phyloP scores from a whole-genome alignment of 2,888 invertebrate species.

The Micoletzkya japonica region DNA sequence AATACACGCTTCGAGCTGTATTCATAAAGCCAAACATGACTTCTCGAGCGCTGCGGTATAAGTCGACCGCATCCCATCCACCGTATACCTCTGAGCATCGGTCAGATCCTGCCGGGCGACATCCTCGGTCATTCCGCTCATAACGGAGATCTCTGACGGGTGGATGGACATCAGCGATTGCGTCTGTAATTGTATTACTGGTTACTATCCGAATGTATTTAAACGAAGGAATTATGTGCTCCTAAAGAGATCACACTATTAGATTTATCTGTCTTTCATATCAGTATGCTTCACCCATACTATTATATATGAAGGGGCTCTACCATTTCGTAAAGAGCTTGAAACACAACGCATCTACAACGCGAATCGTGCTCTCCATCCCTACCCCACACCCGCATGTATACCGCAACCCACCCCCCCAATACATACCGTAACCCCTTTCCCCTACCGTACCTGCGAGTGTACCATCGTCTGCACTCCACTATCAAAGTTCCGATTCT shows the following conservation, averaged over 20 bases:
- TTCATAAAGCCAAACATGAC: too few species aligned
- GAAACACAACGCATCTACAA: too few species aligned
- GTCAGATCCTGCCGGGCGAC: slow-evolving; percentile 24
- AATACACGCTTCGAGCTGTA: too few species aligned
- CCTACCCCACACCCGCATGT: too few species aligned
- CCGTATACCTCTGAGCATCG: slow-evolving; percentile 22
- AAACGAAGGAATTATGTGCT: background rate
- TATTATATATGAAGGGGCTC: too few species aligned
- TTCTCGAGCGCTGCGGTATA: too few species aligned
- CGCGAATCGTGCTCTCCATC: too few species aligned
- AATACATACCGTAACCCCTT: background rate
- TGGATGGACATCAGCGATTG: slow-evolving; percentile 26
- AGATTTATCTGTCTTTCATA: too few species aligned
- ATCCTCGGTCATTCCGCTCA: slow-evolving; percentile 29
- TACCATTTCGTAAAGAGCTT: too few species aligned
- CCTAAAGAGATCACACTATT: background rate
- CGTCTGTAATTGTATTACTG: slow-evolving; percentile 7
- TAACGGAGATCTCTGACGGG: slow-evolving; percentile 27
- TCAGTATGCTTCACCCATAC: too few species aligned
- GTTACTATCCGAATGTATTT: background rate
- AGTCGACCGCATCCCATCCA: too few species aligned
- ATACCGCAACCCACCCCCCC: background rate
- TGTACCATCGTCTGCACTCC: slow-evolving; percentile 59
- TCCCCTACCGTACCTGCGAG: slow-evolving; percentile 50
- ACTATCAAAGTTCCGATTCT: slow-evolving; percentile 51